Evolutionary conservation across 2,113 vertebrate species (phyloP).

Genomic region (Progne subis): DNA sequence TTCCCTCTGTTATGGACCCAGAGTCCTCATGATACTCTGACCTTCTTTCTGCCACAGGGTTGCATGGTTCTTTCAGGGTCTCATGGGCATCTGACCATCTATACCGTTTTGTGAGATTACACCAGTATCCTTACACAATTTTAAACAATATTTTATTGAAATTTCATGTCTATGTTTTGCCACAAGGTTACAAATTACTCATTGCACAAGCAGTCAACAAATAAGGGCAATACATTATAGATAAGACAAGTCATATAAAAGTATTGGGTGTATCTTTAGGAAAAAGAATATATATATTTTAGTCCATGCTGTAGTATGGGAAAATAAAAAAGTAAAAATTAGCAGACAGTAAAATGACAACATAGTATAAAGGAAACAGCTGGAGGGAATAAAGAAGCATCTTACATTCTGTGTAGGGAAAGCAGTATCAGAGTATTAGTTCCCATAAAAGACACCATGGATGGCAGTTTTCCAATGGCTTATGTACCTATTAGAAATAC

Average conservation of each 20-base stretch:
- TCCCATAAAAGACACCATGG: background rate
- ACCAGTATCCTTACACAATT: background rate
- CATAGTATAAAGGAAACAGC: background rate
- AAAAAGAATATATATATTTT: background rate
- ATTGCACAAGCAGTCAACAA: background rate
- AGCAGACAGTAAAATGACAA: background rate
- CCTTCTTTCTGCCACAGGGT: background rate
- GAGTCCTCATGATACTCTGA: background rate
- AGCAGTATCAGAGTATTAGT: background rate
- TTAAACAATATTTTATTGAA: constrained; percentile 23
- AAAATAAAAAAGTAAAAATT: background rate
- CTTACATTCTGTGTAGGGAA: background rate
- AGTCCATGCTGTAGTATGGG: background rate
- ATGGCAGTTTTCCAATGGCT: background rate
- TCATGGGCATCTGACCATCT: background rate
- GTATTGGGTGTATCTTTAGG: background rate
- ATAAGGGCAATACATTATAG: background rate
- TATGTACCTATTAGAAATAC: background rate
- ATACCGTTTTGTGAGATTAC: background rate
- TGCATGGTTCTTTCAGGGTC: background rate
- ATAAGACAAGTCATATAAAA: background rate
- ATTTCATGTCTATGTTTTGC: background rate
- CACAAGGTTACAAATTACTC: background rate
- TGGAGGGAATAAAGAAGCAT: background rate
- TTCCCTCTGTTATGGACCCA: background rate